phyloP scores from a whole-genome alignment of 2,113 vertebrate species.

The Myiagra hebetior region DNA sequence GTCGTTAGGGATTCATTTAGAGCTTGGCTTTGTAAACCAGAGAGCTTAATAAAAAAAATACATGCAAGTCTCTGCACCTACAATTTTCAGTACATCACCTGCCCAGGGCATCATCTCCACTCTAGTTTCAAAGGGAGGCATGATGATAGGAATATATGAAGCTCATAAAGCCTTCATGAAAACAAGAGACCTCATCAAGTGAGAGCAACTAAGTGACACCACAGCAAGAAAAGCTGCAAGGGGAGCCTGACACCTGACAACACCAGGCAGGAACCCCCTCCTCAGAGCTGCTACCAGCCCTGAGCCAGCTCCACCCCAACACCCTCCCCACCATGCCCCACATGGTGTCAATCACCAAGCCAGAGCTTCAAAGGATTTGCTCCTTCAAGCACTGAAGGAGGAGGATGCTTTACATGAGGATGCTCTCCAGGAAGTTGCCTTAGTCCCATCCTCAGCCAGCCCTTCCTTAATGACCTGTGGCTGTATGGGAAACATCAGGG shows the following conservation, averaged over 20 bases:
- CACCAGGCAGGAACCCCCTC: neutral
- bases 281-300: neutral
- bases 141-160: neutral
- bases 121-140: neutral
- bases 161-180: neutral
- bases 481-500: neutral
- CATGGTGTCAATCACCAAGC: rapidly evolving
- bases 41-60: neutral
- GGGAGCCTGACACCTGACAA: neutral
- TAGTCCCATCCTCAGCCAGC: neutral
- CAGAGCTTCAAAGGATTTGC: neutral
- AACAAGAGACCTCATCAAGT: neutral
- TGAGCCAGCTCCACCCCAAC: neutral
- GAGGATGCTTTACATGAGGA: neutral
- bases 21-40: neutral
- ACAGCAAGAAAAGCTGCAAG: neutral
- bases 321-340: neutral
- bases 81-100: neutral
- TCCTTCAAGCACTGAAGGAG: neutral
- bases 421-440: neutral
- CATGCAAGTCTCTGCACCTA: neutral
- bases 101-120: neutral
- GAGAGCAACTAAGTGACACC: neutral
- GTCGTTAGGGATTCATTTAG: neutral
- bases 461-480: neutral